A percentile compares a stretch with the other conserved stretches of the same genome.
phyloP scores from a whole-genome alignment of 2,888 invertebrate genomes.

The Yponomeuta malinellus region DNA sequence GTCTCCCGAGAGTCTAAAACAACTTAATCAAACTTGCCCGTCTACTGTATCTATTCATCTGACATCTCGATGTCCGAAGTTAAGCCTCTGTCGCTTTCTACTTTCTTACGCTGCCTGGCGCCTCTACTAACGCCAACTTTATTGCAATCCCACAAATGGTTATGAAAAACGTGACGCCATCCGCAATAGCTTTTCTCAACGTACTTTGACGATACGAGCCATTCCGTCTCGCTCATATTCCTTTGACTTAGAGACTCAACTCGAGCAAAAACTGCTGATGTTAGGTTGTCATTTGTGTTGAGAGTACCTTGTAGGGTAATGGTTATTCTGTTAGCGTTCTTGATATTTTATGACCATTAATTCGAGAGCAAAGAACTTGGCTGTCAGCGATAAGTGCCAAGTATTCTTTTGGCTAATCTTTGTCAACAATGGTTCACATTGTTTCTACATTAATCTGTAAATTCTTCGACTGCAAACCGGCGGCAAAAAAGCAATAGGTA shows the following conservation, averaged over 20 bases:
- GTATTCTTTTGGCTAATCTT: background rate
- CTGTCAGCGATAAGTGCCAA: background rate
- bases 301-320: background rate
- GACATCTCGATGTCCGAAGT: background rate
- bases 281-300: background rate
- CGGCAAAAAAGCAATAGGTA: no score
- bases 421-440: no score
- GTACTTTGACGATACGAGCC: background rate
- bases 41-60: background rate
- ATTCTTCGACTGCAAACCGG: no score
- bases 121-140: constrained; percentile 22
- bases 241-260: background rate
- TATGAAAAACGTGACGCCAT: constrained; percentile 38
- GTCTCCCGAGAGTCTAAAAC: no score
- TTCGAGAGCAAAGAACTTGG: background rate
- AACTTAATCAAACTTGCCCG: no score
- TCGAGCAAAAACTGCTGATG: background rate
- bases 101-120: background rate
- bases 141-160: constrained; percentile 30
- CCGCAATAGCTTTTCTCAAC: background rate
- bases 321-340: background rate
- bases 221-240: background rate
- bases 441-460: no score
- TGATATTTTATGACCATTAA: background rate
- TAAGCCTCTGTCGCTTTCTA: background rate